Conservation (phyloP, 2,113 vertebrate genomes). For the Petroica traversi region DNA sequence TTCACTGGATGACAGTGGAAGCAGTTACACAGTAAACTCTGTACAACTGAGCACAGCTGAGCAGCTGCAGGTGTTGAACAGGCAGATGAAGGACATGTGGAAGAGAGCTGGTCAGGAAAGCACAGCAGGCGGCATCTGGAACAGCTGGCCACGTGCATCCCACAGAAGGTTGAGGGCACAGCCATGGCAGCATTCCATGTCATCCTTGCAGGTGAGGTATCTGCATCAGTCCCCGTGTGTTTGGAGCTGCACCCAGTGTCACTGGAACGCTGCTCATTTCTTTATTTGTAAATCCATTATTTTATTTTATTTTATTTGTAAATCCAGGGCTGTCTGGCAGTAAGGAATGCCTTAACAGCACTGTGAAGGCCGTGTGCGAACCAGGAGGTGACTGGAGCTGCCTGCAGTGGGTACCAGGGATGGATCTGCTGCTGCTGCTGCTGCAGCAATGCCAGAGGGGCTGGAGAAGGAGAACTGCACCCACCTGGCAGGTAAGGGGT, state of each 20-base stretch:
- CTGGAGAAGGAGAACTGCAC: not conserved
- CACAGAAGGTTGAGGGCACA: accelerated
- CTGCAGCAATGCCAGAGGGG: not conserved
- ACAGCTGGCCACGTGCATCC: not conserved
- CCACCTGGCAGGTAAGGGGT: accelerated
- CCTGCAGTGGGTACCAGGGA: not conserved
- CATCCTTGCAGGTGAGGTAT: not conserved
- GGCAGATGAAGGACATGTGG: accelerated
- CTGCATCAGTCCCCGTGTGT: accelerated
- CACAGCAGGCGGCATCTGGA: not conserved
- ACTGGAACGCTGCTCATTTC: not conserved
- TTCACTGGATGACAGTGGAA: no score
- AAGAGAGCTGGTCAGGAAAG: not conserved
- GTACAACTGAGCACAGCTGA: not conserved
- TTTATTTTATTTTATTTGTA: no score
- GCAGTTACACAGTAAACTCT: accelerated
- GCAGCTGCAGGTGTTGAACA: accelerated
- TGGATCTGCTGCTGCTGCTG: not conserved
- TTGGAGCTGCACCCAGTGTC: not conserved
- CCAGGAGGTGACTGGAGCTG: accelerated
- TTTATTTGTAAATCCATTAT: no score
- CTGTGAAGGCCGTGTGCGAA: accelerated
- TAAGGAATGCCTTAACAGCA: not conserved
- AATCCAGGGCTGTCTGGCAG: not conserved
- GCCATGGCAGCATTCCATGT: not conserved